A percentile compares a stretch with the other conserved stretches of the same genome.
These are phyloP conservation scores for Coccyzus lansbergi DNA, from an alignment of 2,797 vertebrate species.

Conservation along the genomic window DNA sequence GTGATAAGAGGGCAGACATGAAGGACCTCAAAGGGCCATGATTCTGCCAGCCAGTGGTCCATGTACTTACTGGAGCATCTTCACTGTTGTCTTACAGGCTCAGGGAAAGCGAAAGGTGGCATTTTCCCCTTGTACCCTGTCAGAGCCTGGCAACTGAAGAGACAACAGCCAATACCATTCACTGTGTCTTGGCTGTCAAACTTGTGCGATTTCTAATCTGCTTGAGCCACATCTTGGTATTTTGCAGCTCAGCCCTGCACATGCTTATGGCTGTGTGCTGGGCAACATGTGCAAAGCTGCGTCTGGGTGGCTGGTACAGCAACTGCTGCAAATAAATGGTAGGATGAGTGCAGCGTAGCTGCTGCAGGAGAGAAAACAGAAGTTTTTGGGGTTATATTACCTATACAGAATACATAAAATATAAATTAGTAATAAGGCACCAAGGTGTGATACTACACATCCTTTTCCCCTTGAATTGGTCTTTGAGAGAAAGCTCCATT, in stretches of 20 bases:
- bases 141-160: neutral
- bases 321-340: neutral
- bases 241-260: neutral
- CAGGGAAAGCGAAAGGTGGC: neutral
- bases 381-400: neutral
- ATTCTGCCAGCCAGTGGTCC: neutral
- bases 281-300: neutral
- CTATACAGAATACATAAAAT: too few species aligned
- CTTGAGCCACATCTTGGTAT: neutral
- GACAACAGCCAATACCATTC: neutral
- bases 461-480: neutral
- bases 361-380: neutral
- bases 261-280: rapidly evolving
- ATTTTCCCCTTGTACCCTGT: rapidly evolving
- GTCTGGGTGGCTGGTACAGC: neutral
- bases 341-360: neutral
- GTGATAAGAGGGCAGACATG: neutral
- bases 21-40: neutral
- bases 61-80: rapidly evolving
- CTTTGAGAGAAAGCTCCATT: neutral
- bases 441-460: neutral
- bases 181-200: neutral
- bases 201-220: neutral
- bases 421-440: neutral
- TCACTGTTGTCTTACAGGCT: neutral